These are phyloP conservation scores for Trachelipus rathkii DNA, from an alignment of 1,140 invertebrate genomes.

Conservation along the genomic window DNA sequence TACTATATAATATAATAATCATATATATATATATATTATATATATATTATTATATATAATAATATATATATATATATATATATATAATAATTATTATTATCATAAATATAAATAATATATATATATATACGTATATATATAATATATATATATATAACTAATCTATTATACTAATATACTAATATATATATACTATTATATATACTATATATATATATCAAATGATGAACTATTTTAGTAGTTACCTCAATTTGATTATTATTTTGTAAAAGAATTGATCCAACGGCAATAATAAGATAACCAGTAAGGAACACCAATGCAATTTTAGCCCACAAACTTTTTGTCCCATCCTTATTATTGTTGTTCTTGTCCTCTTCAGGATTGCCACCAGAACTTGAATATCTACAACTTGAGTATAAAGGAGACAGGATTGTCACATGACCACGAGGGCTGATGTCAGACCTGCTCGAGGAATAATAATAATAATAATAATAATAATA, in stretches of 20 bases:
- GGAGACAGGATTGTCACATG: not conserved
- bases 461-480: too few relatives aligned
- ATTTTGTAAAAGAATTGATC: slow-evolving; percentile 65
- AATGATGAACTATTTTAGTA: slow-evolving; percentile 30
- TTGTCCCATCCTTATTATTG: slow-evolving; percentile 61
- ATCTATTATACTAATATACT: not conserved
- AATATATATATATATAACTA: too few relatives aligned
- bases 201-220: too few relatives aligned
- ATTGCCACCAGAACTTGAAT: slow-evolving; percentile 32
- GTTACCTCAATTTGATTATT: slow-evolving; percentile 67
- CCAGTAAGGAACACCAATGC: slow-evolving; percentile 70
- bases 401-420: not conserved
- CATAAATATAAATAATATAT: not conserved
- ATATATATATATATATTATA: too few relatives aligned
- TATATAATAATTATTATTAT: too few relatives aligned
- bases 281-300: slow-evolving; percentile 65
- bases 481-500: too few relatives aligned
- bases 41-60: too few relatives aligned
- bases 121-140: not conserved
- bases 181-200: too few relatives aligned
- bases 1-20: too few relatives aligned
- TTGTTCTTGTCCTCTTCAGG: slow-evolving; percentile 53
- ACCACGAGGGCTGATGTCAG: too few relatives aligned
- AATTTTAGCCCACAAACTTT: slow-evolving; percentile 65
- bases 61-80: not conserved